Evolutionary conservation across 2,888 invertebrate genomes (phyloP).

Genomic region (Dolichopus griseipennis): DNA sequence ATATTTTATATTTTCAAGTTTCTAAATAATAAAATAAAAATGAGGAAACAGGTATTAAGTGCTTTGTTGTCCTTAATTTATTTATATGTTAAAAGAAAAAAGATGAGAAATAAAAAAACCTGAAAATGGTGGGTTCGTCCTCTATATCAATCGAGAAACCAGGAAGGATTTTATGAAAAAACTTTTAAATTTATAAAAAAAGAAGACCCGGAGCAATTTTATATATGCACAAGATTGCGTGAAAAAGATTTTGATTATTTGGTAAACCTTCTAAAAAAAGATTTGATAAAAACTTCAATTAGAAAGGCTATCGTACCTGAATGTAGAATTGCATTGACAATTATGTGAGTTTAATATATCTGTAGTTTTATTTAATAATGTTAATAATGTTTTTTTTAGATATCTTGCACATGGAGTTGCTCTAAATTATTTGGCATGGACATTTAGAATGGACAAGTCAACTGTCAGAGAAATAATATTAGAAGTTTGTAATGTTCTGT

Average conservation of each 20-base stretch:
- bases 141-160: not conserved
- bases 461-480: constrained; percentile 17
- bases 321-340: constrained; percentile 14
- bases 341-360: constrained; percentile 14
- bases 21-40: too few relatives aligned
- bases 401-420: constrained; percentile 13
- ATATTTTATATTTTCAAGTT: too few relatives aligned
- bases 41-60: constrained; percentile 5
- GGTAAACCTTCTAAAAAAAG: constrained; percentile 2
- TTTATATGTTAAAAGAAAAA: not conserved
- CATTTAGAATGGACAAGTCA: constrained; percentile 13
- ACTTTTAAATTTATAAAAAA: constrained; percentile 9
- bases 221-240: constrained; percentile 8
- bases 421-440: constrained; percentile 13
- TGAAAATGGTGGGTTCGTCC: not conserved
- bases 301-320: constrained; percentile 14
- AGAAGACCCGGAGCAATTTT: constrained; percentile 10
- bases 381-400: constrained; percentile 9
- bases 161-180: constrained; percentile 8
- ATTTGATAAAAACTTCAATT: constrained; percentile 13
- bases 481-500: constrained; percentile 16
- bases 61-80: not conserved
- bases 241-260: constrained; percentile 2
- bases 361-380: not conserved
- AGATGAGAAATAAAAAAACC: not conserved